phyloP scores from a whole-genome alignment of 2,113 vertebrate genomes.

The Pholis gunnellus region DNA sequence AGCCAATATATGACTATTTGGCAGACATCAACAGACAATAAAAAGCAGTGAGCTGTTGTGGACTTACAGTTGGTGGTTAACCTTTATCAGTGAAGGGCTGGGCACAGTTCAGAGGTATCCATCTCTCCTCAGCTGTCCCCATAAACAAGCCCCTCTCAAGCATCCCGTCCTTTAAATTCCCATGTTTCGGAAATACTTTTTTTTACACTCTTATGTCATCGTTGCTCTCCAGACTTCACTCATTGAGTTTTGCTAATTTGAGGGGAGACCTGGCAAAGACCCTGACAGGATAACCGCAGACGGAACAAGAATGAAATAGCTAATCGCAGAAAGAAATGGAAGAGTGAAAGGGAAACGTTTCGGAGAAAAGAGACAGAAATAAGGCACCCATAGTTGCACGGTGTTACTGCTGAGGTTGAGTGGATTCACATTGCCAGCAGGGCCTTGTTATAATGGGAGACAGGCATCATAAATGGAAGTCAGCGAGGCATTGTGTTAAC shows the following conservation, averaged over 20 bases:
- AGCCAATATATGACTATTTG: background rate
- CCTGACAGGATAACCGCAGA: background rate
- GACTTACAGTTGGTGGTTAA: slow-evolving; percentile 45
- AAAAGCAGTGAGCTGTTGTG: background rate
- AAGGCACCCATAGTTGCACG: background rate
- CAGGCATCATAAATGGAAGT: slow-evolving; percentile 1
- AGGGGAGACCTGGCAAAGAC: background rate
- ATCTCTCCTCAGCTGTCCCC: slow-evolving; percentile 56
- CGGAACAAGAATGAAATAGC: background rate
- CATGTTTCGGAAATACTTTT: background rate
- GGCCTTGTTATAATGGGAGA: background rate
- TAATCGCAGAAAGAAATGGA: background rate
- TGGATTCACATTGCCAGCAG: background rate
- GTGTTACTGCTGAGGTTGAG: background rate
- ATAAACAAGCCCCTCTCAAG: slow-evolving; percentile 56
- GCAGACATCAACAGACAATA: slow-evolving; percentile 18
- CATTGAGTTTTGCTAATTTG: background rate
- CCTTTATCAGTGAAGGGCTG: slow-evolving; percentile 66
- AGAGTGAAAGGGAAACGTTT: background rate
- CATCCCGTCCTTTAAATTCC: slow-evolving; percentile 49
- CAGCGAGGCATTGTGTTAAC: slow-evolving; percentile 17
- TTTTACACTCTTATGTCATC: background rate
- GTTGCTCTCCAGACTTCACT: background rate
- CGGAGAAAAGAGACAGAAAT: background rate
- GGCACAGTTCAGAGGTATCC: slow-evolving; percentile 61